Conservation (phyloP, 2,797 vertebrate genomes). For the Gymnothorax javanicus region DNA sequence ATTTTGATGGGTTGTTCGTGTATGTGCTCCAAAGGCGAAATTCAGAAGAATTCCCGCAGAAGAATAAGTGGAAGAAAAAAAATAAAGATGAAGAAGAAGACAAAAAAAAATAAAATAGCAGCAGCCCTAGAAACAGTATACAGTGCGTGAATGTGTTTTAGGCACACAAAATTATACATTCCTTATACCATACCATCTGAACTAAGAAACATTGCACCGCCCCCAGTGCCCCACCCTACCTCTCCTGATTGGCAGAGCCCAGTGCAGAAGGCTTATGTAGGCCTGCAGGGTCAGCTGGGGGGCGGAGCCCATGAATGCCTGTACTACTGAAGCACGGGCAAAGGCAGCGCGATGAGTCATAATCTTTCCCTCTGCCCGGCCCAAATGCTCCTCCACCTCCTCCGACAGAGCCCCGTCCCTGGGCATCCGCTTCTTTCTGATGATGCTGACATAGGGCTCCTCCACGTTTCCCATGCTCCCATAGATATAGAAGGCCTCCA, state of each 20-base stretch:
- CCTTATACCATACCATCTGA: constrained; percentile 45
- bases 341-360: constrained; percentile 92
- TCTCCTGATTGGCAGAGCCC: constrained; percentile 79
- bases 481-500: constrained; percentile 93
- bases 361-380: constrained; percentile 93
- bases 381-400: constrained; percentile 93
- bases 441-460: constrained; percentile 98
- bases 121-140: too few relatives aligned
- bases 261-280: constrained; percentile 90
- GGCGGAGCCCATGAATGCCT: constrained; percentile 96
- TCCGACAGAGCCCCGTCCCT: constrained; percentile 79
- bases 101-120: too few relatives aligned
- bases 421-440: constrained; percentile 90
- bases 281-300: constrained; percentile 96
- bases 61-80: too few relatives aligned
- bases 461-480: constrained; percentile 82
- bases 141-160: too few relatives aligned
- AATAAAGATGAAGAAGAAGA: too few relatives aligned
- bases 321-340: constrained; percentile 91
- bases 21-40: too few relatives aligned
- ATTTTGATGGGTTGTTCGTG: too few relatives aligned
- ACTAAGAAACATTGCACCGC: constrained; percentile 31
- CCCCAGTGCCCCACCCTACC: constrained; percentile 66
- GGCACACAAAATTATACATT: constrained; percentile 29
- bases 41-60: too few relatives aligned